Conservation (phyloP, 2,888 invertebrate genomes). For the Coenonympha arcania region DNA sequence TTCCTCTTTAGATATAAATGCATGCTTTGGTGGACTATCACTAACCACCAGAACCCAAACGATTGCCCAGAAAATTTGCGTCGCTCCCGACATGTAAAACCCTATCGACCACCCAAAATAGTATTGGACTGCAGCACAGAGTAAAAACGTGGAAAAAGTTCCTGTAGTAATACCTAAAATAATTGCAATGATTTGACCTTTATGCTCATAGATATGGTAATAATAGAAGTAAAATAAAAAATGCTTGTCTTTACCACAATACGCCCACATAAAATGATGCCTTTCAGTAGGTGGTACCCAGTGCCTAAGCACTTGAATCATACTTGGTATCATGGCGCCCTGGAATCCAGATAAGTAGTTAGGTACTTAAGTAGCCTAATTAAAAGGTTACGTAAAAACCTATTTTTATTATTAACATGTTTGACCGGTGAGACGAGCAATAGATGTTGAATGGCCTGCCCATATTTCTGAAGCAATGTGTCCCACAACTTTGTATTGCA, state of each 20-base stretch:
- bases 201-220: no score
- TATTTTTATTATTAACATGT: no score
- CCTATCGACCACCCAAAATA: conserved; percentile 77
- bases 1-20: conserved; percentile 75
- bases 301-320: conserved; percentile 61
- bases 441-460: no score
- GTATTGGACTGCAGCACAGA: conserved; percentile 77
- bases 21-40: conserved; percentile 77
- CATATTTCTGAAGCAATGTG: no score
- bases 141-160: conserved; percentile 78
- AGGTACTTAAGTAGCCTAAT: no score
- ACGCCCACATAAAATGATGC: conserved; percentile 67
- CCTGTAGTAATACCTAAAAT: conserved; percentile 65
- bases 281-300: conserved; percentile 68
- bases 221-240: not conserved
- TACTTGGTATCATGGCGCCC: conserved; percentile 68
- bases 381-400: no score
- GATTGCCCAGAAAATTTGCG: conserved; percentile 69
- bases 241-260: conserved; percentile 50
- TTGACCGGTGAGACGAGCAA: no score
- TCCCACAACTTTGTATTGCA: no score
- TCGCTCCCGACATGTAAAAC: conserved; percentile 76
- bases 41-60: conserved; percentile 75
- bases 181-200: no score
- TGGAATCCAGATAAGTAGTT: conserved; percentile 28